A percentile compares a stretch with the other conserved stretches of the same genome.
Evolutionary conservation across 2,888 invertebrate genomes (phyloP).

Genomic region (Amphipoea oculea): DNA sequence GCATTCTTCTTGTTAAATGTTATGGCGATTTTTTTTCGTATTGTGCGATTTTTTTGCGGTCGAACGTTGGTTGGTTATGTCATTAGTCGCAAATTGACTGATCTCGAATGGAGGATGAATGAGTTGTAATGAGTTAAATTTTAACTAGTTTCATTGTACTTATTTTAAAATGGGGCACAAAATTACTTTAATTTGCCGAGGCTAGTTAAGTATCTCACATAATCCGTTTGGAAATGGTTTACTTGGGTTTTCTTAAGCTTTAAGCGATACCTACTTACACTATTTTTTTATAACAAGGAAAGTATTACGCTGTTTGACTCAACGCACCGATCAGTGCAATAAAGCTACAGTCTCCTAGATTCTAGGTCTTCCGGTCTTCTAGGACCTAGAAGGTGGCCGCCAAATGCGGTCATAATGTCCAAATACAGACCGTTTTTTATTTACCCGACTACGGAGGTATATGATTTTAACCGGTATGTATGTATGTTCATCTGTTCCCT

Average conservation of each 20-base stretch:
- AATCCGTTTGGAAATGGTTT: background rate
- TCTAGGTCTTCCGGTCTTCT: too few species aligned
- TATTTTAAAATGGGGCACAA: constrained; percentile 23
- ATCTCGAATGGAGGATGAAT: constrained; percentile 68
- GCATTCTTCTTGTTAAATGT: constrained; percentile 88
- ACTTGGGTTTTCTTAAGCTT: too few species aligned
- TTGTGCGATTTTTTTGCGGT: constrained; percentile 79
- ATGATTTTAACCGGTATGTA: too few species aligned
- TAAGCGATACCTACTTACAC: too few species aligned
- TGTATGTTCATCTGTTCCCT: too few species aligned
- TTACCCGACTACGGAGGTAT: too few species aligned
- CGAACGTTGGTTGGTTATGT: constrained; percentile 73
- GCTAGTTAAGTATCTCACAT: background rate
- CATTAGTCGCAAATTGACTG: constrained; percentile 84
- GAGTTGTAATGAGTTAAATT: constrained; percentile 59
- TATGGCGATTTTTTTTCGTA: constrained; percentile 73
- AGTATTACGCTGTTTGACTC: background rate
- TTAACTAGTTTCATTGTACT: constrained; percentile 55
- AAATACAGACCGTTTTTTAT: too few species aligned
- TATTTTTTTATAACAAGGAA: too few species aligned
- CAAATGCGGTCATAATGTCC: too few species aligned
- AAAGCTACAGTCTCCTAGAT: too few species aligned
- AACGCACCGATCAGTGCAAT: background rate
- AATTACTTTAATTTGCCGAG: background rate
- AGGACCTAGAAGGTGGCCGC: too few species aligned